Evolutionary conservation across 2,797 vertebrate genomes (phyloP).

Genomic region (Craterocephalus amniculus): DNA sequence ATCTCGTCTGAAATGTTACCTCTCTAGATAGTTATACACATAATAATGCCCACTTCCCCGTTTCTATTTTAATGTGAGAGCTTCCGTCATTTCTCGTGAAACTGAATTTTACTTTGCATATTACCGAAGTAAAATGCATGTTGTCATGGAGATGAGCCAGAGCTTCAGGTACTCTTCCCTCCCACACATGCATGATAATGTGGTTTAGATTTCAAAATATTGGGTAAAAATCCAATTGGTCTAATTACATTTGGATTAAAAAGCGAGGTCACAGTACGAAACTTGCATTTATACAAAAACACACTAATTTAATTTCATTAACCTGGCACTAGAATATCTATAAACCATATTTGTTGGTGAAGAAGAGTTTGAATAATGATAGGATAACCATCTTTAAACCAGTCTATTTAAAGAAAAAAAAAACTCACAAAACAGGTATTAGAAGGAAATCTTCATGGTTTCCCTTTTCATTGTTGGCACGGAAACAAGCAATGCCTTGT

Average conservation of each 20-base stretch:
- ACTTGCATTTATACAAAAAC: neutral
- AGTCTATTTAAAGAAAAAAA: neutral
- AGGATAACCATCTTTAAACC: neutral
- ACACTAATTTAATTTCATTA: neutral
- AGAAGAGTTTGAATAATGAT: neutral
- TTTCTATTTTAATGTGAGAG: neutral
- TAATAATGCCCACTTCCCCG: neutral
- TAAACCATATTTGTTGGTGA: neutral
- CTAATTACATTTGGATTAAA: too few relatives aligned
- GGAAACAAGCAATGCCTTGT: conserved; percentile 53
- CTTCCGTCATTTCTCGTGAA: too few relatives aligned
- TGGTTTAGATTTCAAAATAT: too few relatives aligned
- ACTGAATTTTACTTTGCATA: too few relatives aligned
- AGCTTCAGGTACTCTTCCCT: too few relatives aligned
- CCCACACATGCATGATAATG: too few relatives aligned
- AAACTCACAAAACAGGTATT: neutral
- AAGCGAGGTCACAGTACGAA: neutral
- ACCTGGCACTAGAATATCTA: neutral
- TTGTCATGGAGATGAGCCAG: conserved; percentile 60
- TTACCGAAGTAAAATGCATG: neutral
- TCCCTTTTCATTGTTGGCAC: conserved; percentile 40
- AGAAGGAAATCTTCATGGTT: conserved; percentile 19
- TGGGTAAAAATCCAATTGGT: too few relatives aligned
- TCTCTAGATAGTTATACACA: too few relatives aligned
- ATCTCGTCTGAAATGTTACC: neutral